phyloP scores from a whole-genome alignment of 2,113 vertebrate genomes.

The Nymphicus hollandicus region DNA sequence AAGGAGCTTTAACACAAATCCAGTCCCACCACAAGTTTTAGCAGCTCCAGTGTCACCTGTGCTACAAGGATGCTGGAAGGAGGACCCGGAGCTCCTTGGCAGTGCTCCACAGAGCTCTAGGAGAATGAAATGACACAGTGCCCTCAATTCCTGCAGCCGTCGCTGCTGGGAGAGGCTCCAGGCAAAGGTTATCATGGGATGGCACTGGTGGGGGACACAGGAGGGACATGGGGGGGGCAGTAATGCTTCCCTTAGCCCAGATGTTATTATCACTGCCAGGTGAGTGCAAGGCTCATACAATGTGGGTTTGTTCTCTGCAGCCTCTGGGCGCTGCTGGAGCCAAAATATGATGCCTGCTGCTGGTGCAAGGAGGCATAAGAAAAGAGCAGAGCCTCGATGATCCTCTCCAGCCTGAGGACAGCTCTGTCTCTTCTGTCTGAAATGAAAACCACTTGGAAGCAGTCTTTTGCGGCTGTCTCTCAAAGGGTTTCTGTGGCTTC shows the following conservation, averaged over 20 bases:
- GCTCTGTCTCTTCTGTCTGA: neutral
- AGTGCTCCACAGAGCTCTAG: neutral
- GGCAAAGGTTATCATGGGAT: fast-evolving
- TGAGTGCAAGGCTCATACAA: neutral
- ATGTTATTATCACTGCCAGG: neutral
- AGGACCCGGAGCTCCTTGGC: neutral
- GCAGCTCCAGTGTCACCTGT: fast-evolving
- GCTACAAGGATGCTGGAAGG: neutral
- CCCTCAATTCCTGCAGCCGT: fast-evolving
- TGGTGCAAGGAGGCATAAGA: neutral
- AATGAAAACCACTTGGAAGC: neutral
- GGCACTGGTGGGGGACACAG: neutral
- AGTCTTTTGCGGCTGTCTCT: neutral
- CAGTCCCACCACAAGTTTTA: neutral
- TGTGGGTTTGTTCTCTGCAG: neutral
- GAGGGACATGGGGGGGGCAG: neutral
- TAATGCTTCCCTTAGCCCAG: neutral
- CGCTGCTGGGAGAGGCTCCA: neutral
- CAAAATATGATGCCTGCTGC: neutral
- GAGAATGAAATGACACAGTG: neutral
- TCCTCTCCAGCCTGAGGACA: fast-evolving
- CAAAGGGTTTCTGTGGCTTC: neutral
- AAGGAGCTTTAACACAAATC: neutral
- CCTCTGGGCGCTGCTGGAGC: neutral
- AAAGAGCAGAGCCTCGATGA: fast-evolving